These are phyloP conservation scores for Aspidiotus rigidus DNA, from an alignment of 2,888 invertebrate species.

Conservation along the genomic window DNA sequence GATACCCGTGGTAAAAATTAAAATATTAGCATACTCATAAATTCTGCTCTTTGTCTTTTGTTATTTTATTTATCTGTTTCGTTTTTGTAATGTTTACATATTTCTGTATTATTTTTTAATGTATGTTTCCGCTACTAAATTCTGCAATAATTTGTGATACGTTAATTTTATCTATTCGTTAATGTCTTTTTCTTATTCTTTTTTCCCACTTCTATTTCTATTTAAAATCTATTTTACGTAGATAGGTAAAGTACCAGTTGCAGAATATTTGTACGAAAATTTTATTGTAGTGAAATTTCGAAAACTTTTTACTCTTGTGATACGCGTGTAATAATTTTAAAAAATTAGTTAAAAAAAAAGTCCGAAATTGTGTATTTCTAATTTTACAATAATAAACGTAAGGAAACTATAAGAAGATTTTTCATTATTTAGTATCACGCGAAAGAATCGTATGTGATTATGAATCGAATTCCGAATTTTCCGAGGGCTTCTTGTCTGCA, in stretches of 20 bases:
- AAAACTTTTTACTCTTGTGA: background rate
- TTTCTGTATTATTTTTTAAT: background rate
- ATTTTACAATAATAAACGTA: background rate
- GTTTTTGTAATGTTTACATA: no score
- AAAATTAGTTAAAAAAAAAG: background rate
- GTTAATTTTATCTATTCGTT: background rate
- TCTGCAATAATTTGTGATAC: conserved; percentile 3
- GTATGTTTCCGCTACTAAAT: background rate
- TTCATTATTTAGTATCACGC: no score
- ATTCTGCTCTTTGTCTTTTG: background rate
- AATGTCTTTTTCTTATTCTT: background rate
- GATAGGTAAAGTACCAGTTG: background rate
- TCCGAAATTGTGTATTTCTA: background rate
- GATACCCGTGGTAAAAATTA: conserved; percentile 42
- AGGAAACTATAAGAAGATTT: background rate
- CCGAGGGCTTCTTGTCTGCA: no score
- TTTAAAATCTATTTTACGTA: no score
- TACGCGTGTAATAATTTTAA: background rate
- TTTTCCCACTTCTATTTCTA: background rate
- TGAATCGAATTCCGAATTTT: no score
- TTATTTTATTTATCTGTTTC: no score
- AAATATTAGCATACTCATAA: background rate
- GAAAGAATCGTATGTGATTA: no score
- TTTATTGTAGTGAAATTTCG: background rate
- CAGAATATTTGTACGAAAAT: background rate